Percentiles rank a stretch among this genome's conserved stretches.
Conservation (phyloP, 2,888 invertebrate genomes). For the Sycophila texana region DNA sequence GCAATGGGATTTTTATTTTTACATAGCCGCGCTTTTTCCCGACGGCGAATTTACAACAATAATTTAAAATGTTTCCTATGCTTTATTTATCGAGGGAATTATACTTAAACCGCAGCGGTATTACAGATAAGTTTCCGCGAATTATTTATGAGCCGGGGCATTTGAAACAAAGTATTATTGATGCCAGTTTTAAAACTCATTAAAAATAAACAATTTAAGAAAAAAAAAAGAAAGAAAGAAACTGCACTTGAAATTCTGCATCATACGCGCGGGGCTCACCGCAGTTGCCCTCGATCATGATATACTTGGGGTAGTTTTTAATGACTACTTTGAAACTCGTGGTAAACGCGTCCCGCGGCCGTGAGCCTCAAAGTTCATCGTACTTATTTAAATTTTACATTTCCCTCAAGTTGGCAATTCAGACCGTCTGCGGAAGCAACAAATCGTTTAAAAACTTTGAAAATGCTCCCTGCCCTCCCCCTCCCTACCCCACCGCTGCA, state of each 20-base stretch:
- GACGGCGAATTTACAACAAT: too few species aligned
- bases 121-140: too few species aligned
- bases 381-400: constrained; percentile 16
- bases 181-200: not conserved
- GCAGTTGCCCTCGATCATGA: not conserved
- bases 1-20: too few species aligned
- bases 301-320: constrained; percentile 21
- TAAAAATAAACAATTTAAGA: not conserved
- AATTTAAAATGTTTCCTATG: too few species aligned
- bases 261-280: constrained; percentile 4
- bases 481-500: too few species aligned
- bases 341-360: not conserved
- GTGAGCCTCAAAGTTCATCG: constrained; percentile 1
- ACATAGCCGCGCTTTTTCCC: too few species aligned
- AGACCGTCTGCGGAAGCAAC: constrained; percentile 2
- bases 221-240: constrained; percentile 8
- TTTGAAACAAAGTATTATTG: not conserved
- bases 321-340: constrained; percentile 22
- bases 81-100: too few species aligned
- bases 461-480: not conserved
- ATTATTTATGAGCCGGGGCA: too few species aligned
- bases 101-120: too few species aligned
- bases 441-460: constrained; percentile 1
- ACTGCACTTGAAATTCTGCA: constrained; percentile 13
- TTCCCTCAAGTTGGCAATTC: constrained; percentile 7